These are phyloP conservation scores for Falco rusticolus DNA, from an alignment of 2,797 vertebrate species.

Conservation along the genomic window DNA sequence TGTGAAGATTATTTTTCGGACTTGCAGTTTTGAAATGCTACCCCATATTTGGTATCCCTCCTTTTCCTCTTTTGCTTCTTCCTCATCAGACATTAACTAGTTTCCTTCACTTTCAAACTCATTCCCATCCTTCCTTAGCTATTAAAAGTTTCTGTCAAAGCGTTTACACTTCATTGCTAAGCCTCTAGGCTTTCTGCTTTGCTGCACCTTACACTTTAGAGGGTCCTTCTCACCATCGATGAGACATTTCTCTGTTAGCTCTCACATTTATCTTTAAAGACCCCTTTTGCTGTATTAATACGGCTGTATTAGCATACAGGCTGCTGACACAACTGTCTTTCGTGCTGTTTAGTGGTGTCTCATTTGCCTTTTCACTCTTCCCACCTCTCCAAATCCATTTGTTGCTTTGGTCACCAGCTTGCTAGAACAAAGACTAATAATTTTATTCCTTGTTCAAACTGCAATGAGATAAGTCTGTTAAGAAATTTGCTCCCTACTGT, in stretches of 20 bases:
- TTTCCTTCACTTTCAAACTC: background rate
- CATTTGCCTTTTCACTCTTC: background rate
- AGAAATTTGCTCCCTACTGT: background rate
- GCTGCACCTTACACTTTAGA: background rate
- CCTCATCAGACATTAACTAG: background rate
- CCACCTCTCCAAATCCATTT: background rate
- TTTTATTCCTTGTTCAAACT: background rate
- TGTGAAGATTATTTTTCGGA: background rate
- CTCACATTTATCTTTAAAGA: background rate
- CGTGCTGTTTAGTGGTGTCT: background rate
- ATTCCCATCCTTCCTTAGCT: background rate
- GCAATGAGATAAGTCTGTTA: background rate
- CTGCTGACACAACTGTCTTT: background rate
- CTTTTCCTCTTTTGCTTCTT: background rate
- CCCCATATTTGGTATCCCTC: background rate
- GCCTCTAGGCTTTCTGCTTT: background rate
- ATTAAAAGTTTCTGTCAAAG: background rate
- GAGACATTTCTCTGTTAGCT: background rate
- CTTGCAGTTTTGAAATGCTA: background rate
- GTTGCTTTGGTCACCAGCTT: background rate
- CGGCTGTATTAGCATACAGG: background rate
- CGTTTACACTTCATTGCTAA: background rate
- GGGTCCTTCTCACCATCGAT: background rate
- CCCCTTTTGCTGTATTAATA: background rate
- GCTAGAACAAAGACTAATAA: background rate